Conservation (phyloP, 2,888 invertebrate genomes). For the Limenitis camilla region DNA sequence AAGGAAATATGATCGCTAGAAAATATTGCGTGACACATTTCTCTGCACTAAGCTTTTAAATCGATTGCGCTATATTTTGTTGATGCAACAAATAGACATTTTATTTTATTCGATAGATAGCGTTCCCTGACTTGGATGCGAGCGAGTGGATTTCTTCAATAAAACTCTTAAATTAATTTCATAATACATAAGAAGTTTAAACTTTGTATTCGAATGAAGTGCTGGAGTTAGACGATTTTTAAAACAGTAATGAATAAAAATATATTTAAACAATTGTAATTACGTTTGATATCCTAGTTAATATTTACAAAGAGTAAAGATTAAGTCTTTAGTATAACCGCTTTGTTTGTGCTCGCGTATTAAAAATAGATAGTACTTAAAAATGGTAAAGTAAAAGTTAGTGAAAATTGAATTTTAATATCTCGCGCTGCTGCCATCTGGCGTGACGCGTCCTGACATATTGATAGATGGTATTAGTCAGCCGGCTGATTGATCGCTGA, state of each 20-base stretch:
- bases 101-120: slow-evolving; percentile 14
- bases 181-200: not conserved
- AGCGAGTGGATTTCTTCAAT: slow-evolving; percentile 1
- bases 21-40: slow-evolving; percentile 27
- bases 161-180: not conserved
- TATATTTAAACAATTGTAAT: too few species aligned
- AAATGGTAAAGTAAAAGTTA: slow-evolving; percentile 26
- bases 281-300: too few species aligned
- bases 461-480: slow-evolving; percentile 69
- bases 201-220: not conserved
- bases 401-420: slow-evolving; percentile 67
- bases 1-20: slow-evolving; percentile 24
- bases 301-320: too few species aligned
- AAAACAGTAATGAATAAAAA: too few species aligned
- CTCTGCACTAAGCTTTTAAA: slow-evolving; percentile 27
- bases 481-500: slow-evolving; percentile 66
- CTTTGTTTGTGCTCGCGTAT: too few species aligned
- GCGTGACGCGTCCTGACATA: slow-evolving; percentile 53
- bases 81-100: slow-evolving; percentile 23
- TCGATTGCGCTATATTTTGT: slow-evolving; percentile 27
- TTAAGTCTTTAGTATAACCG: too few species aligned
- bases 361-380: slow-evolving; percentile 13
- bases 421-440: slow-evolving; percentile 63
- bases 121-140: slow-evolving; percentile 4
- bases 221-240: too few species aligned